phyloP scores from a whole-genome alignment of 2,888 invertebrate species.

The Andrena trimmerana region DNA sequence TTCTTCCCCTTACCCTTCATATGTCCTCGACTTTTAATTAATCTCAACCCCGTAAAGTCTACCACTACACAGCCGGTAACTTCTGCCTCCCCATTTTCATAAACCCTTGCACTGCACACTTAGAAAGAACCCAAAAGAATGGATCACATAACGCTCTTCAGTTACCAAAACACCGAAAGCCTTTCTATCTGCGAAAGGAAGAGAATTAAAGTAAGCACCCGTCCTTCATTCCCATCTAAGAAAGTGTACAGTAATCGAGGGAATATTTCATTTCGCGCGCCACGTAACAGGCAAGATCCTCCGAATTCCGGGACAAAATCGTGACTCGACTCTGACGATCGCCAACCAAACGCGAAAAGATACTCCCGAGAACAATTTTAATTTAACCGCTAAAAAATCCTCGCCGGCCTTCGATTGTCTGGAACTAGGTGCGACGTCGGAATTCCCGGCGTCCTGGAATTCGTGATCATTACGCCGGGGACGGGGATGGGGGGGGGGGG shows the following conservation, averaged over 20 bases:
- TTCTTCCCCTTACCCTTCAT: too few species aligned
- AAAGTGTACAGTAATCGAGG: neutral
- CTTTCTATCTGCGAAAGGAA: too few species aligned
- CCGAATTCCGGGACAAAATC: neutral
- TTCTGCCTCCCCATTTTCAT: too few species aligned
- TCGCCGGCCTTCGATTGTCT: neutral
- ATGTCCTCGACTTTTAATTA: too few species aligned
- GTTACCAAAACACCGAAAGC: too few species aligned
- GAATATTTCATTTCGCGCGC: neutral
- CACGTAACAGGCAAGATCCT: neutral
- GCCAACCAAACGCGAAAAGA: neutral
- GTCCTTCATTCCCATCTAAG: too few species aligned
- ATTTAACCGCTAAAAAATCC: conserved; percentile 10
- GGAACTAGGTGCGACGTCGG: conserved; percentile 34
- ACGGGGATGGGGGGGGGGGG: neutral
- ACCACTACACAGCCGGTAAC: too few species aligned
- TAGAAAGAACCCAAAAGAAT: too few species aligned
- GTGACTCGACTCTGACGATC: neutral
- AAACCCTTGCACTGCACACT: too few species aligned
- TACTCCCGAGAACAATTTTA: conserved; percentile 16
- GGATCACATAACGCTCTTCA: too few species aligned
- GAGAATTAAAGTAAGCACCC: too few species aligned
- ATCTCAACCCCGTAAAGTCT: too few species aligned
- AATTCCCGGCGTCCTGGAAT: conserved; percentile 63
- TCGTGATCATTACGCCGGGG: conserved; percentile 55